These are phyloP conservation scores for Prolemur simus DNA, from an alignment of 2,113 vertebrate species.

Conservation along the genomic window DNA sequence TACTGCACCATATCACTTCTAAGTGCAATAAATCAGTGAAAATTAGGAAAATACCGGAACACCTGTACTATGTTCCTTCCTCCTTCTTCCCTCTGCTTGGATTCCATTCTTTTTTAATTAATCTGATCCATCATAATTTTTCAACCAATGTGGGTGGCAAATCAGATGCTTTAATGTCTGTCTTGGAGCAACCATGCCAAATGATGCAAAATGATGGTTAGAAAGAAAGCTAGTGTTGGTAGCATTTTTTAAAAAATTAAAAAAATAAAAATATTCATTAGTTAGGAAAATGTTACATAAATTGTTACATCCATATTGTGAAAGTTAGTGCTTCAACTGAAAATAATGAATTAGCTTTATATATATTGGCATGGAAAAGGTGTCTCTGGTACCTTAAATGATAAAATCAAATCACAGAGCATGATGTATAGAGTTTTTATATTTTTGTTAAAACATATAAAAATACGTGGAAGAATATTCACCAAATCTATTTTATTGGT, in stretches of 20 bases:
- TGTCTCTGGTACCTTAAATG: background rate
- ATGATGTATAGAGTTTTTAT: background rate
- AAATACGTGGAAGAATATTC: background rate
- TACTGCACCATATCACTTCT: background rate
- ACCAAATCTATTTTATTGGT: background rate
- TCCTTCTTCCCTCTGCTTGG: background rate
- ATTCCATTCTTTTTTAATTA: background rate
- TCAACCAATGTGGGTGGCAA: background rate
- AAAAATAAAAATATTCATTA: background rate
- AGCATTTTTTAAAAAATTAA: background rate
- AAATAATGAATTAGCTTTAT: background rate
- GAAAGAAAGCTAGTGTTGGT: background rate
- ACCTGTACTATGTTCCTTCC: background rate
- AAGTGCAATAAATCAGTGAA: background rate
- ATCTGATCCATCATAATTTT: background rate
- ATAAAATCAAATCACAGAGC: background rate
- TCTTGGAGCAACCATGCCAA: background rate
- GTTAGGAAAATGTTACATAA: background rate
- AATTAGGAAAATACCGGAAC: background rate
- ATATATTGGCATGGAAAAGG: background rate
- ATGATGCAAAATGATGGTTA: background rate
- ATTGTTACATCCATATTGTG: background rate
- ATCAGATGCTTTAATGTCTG: background rate
- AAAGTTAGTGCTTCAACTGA: background rate
- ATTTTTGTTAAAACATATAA: background rate